A percentile compares a stretch with the other conserved stretches of the same genome.
These are phyloP conservation scores for Pantherophis alleghaniensis DNA, from an alignment of 2,797 vertebrate genomes.

Conservation along the genomic window DNA sequence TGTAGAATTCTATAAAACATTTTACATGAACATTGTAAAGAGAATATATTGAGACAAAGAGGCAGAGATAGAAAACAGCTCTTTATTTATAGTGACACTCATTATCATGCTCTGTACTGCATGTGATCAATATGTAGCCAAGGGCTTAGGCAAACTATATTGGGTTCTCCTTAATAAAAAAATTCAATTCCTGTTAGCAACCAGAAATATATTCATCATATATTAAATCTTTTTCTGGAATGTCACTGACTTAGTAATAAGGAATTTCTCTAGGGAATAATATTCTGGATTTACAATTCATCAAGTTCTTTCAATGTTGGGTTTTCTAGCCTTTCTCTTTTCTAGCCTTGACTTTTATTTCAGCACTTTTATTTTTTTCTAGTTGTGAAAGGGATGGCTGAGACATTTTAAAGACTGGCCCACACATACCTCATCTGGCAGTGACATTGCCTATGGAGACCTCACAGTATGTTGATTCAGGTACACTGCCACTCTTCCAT, in stretches of 20 bases:
- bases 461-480: conserved; percentile 20
- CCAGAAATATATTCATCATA: conserved; percentile 24
- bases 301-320: not conserved
- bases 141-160: not conserved
- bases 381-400: not conserved
- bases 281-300: conserved; percentile 23
- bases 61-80: not conserved
- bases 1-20: conserved; percentile 28
- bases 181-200: conserved; percentile 9
- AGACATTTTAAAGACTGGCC: conserved; percentile 8
- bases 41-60: not conserved
- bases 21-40: conserved; percentile 22
- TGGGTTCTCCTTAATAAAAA: not conserved
- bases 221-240: conserved; percentile 15
- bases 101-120: conserved; percentile 4
- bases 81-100: conserved; percentile 8
- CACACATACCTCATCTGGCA: conserved; percentile 35
- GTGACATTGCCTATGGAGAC: conserved; percentile 9
- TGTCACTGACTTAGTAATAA: conserved; percentile 6
- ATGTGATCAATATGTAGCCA: not conserved
- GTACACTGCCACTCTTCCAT: conserved; percentile 11
- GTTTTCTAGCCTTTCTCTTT: not conserved
- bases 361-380: conserved; percentile 29
- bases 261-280: not conserved
- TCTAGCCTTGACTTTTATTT: conserved; percentile 2